phyloP scores from a whole-genome alignment of 2,888 invertebrate species.

The Erpobdella octoculata region DNA sequence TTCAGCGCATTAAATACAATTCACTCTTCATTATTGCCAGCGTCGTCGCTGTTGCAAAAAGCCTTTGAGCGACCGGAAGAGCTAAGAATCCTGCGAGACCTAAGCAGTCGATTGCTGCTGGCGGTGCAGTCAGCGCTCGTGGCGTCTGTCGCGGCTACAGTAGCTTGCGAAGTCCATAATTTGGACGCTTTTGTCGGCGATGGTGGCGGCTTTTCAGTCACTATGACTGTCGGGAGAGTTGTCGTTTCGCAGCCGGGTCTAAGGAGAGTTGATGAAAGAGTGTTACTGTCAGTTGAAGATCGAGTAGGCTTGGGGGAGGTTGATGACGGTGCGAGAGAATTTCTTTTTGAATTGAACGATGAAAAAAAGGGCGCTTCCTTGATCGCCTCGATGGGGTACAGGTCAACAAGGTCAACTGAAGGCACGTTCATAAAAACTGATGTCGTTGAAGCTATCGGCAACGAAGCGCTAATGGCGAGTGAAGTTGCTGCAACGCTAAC shows the following conservation, averaged over 20 bases:
- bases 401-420: background rate
- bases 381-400: too few relatives aligned
- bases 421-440: conserved; percentile 8
- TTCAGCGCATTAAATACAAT: background rate
- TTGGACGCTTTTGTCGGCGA: background rate
- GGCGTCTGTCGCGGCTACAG: background rate
- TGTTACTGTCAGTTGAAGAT: too few relatives aligned
- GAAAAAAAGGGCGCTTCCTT: too few relatives aligned
- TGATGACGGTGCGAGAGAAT: background rate
- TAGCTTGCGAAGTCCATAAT: background rate
- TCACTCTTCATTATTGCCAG: conserved; percentile 10
- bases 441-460: conserved; percentile 2
- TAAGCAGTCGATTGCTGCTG: background rate
- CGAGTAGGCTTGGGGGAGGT: background rate
- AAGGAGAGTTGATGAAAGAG: too few relatives aligned
- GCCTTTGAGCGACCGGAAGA: background rate
- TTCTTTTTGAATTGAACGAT: too few relatives aligned
- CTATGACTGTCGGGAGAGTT: too few relatives aligned
- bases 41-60: conserved; percentile 6
- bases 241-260: too few relatives aligned
- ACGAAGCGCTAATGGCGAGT: background rate
- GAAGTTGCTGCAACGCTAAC: background rate
- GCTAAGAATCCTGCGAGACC: background rate
- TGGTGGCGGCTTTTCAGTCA: background rate
- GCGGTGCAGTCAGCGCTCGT: background rate